Evolutionary conservation across 2,113 vertebrate genomes (phyloP).

Genomic region (Sorex araneus): DNA sequence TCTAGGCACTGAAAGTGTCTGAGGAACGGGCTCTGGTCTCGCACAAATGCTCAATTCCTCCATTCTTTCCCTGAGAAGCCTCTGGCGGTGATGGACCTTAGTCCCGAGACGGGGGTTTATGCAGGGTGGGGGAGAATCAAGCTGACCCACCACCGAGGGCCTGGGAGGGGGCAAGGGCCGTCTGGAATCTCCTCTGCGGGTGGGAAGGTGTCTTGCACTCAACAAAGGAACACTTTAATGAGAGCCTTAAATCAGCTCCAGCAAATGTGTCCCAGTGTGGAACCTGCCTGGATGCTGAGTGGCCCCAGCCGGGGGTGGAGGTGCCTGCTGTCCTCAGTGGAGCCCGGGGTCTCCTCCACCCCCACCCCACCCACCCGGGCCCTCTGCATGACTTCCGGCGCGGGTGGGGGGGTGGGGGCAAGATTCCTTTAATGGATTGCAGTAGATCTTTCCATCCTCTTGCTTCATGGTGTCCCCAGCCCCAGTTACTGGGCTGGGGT

Average conservation of each 20-base stretch:
- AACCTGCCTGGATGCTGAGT: slow-evolving; percentile 77
- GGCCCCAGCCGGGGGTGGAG: not conserved
- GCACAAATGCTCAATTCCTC: slow-evolving; percentile 68
- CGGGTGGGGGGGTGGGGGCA: not conserved
- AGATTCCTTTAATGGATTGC: slow-evolving; percentile 57
- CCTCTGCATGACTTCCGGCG: slow-evolving; percentile 64
- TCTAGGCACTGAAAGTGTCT: not conserved
- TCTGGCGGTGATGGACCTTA: slow-evolving; percentile 71
- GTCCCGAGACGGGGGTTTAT: slow-evolving; percentile 31
- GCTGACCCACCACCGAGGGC: slow-evolving; percentile 33
- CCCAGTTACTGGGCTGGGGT: slow-evolving; percentile 62
- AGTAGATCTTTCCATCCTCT: slow-evolving; percentile 70
- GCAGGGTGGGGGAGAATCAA: not conserved
- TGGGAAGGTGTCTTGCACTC: slow-evolving; percentile 73
- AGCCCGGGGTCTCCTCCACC: not conserved
- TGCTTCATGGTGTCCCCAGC: slow-evolving; percentile 73
- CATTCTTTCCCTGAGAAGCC: slow-evolving; percentile 71
- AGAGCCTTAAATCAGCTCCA: slow-evolving; percentile 82
- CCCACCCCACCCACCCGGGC: not conserved
- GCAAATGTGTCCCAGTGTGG: slow-evolving; percentile 77
- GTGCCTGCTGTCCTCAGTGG: slow-evolving; percentile 68
- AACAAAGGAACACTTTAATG: slow-evolving; percentile 84
- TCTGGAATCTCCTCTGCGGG: slow-evolving; percentile 72
- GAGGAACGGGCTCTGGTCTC: not conserved
- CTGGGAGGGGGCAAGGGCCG: slow-evolving; percentile 55